These are phyloP conservation scores for Pseudomyrmex dendroicus DNA, from an alignment of 1,140 invertebrate species.

Conservation along the genomic window DNA sequence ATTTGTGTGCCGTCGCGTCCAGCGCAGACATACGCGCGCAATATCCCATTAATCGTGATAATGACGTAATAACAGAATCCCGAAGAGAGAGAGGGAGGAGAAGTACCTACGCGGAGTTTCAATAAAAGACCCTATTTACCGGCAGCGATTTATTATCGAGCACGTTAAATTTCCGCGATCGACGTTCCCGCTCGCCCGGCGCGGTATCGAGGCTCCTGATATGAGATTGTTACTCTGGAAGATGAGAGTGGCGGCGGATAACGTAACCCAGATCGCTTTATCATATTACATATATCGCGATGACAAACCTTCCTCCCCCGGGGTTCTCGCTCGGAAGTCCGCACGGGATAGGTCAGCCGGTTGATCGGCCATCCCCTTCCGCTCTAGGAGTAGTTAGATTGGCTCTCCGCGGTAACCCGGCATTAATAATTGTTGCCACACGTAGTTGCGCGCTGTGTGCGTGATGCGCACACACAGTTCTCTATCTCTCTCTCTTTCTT, in stretches of 20 bases:
- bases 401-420: not conserved
- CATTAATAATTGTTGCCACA: constrained; percentile 26
- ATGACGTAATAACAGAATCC: not conserved
- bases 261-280: constrained; percentile 52
- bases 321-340: constrained; percentile 7
- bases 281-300: constrained; percentile 32
- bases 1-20: no score
- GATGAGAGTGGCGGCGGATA: constrained; percentile 2
- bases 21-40: no score
- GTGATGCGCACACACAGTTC: constrained; percentile 2
- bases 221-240: constrained; percentile 22
- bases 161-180: not conserved
- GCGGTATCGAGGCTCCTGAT: not conserved
- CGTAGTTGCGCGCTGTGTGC: not conserved
- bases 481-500: not conserved
- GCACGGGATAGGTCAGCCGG: constrained; percentile 9
- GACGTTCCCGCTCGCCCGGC: not conserved
- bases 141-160: constrained; percentile 4
- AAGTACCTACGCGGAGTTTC: not conserved
- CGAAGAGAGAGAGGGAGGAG: not conserved
- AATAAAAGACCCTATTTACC: not conserved
- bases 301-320: constrained; percentile 5
- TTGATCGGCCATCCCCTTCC: not conserved
- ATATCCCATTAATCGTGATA: not conserved
- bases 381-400: not conserved